Percentiles rank a stretch among this genome's conserved stretches.
Evolutionary conservation across 2,113 vertebrate species (phyloP).

Genomic region (Amphiprion percula): DNA sequence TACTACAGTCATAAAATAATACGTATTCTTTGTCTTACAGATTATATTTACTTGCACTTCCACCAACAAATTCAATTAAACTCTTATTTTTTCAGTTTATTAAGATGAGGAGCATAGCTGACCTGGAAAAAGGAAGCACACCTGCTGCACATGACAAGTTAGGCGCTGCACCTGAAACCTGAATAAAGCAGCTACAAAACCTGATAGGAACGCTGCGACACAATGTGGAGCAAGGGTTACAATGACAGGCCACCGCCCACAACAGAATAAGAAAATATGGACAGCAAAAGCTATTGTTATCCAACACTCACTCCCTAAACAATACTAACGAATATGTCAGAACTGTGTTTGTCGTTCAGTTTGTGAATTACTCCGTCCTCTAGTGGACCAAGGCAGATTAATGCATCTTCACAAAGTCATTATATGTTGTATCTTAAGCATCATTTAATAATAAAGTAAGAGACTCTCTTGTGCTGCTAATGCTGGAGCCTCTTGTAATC

Average conservation of each 20-base stretch:
- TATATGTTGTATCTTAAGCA: background rate
- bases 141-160: background rate
- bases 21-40: background rate
- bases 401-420: background rate
- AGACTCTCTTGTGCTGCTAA: background rate
- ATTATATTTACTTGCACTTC: background rate
- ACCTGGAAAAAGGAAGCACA: background rate
- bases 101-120: background rate
- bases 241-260: conserved; percentile 47
- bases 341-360: background rate
- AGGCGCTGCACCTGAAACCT: conserved; percentile 27
- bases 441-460: background rate
- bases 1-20: too few species aligned
- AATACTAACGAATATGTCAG: background rate
- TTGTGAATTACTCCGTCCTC: background rate
- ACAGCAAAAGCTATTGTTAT: conserved; percentile 16
- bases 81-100: background rate
- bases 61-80: background rate
- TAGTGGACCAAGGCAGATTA: background rate
- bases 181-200: conserved; percentile 24
- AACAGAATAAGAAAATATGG: conserved; percentile 23
- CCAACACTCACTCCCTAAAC: background rate
- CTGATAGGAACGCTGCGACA: conserved; percentile 11
- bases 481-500: background rate
- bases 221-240: conserved; percentile 19